Percentiles rank a stretch among this genome's conserved stretches.
These are phyloP conservation scores for Hydrolagus colliei DNA, from an alignment of 2,797 vertebrate genomes.

Conservation along the genomic window DNA sequence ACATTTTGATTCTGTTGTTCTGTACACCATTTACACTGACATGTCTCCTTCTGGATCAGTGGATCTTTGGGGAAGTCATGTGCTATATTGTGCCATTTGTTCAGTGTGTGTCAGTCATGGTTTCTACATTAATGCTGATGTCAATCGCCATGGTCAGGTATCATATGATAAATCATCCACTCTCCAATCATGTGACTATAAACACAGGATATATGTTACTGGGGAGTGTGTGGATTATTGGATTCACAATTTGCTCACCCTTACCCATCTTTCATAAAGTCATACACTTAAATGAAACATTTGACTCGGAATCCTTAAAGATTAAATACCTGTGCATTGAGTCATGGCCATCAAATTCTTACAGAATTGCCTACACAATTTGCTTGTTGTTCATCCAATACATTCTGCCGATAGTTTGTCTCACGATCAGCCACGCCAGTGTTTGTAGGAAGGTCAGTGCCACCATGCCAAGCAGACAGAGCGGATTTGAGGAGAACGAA, in stretches of 20 bases:
- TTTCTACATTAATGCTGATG: constrained; percentile 68
- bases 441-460: constrained; percentile 64
- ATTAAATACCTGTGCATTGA: constrained; percentile 63
- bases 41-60: constrained; percentile 62
- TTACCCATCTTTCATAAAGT: constrained; percentile 65
- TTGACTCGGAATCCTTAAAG: constrained; percentile 52
- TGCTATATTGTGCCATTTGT: constrained; percentile 69
- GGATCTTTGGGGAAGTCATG: constrained; percentile 67
- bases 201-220: constrained; percentile 62
- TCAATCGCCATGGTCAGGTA: constrained; percentile 68
- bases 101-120: constrained; percentile 63
- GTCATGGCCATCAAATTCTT: constrained; percentile 63
- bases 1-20: constrained; percentile 67
- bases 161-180: constrained; percentile 65
- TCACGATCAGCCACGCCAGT: constrained; percentile 63
- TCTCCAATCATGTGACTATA: constrained; percentile 59
- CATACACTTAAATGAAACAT: constrained; percentile 59
- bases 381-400: constrained; percentile 64
- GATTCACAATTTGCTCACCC: constrained; percentile 63
- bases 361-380: constrained; percentile 65
- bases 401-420: constrained; percentile 59
- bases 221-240: constrained; percentile 56
- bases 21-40: constrained; percentile 68
- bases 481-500: constrained; percentile 60
- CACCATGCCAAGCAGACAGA: constrained; percentile 51